Evolutionary conservation across 2,888 invertebrate genomes (phyloP).

Genomic region (Scelioninae gen. 1): DNA sequence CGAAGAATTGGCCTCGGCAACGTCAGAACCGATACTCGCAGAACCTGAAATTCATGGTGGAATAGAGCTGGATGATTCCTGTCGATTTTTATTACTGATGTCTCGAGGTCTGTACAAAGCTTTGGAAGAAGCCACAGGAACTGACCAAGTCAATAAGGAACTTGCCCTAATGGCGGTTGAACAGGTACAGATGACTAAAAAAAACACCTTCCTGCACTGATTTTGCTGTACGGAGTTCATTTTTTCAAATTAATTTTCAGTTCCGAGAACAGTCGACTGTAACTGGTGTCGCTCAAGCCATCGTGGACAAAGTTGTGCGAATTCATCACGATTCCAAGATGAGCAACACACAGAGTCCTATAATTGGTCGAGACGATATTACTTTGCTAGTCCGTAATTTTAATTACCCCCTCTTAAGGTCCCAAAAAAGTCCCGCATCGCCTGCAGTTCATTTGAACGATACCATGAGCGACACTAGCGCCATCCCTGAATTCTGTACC

Average conservation of each 20-base stretch:
- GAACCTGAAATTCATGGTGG: constrained; percentile 94
- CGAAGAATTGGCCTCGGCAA: constrained; percentile 89
- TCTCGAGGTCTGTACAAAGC: constrained; percentile 94
- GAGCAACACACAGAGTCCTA: constrained; percentile 85
- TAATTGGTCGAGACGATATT: constrained; percentile 90
- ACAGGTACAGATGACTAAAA: constrained; percentile 83
- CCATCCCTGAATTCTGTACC: constrained; percentile 77
- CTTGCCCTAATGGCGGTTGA: constrained; percentile 92
- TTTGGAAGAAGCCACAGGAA: constrained; percentile 91
- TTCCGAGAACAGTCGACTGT: constrained; percentile 92
- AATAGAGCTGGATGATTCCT: constrained; percentile 90
- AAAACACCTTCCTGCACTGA: not conserved
- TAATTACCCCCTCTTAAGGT: constrained; percentile 89
- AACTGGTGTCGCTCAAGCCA: constrained; percentile 93
- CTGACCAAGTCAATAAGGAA: constrained; percentile 92
- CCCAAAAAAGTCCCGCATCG: constrained; percentile 84
- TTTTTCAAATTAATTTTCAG: constrained; percentile 80
- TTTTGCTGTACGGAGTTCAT: too few species aligned
- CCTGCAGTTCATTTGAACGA: constrained; percentile 41
- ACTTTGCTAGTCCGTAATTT: constrained; percentile 94
- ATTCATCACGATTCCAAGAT: constrained; percentile 92
- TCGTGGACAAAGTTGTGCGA: constrained; percentile 92
- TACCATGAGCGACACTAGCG: constrained; percentile 69
- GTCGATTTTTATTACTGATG: constrained; percentile 93
- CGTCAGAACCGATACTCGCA: constrained; percentile 91